Percentiles rank a stretch among this genome's conserved stretches.
These are phyloP conservation scores for Bungarus multicinctus DNA, from an alignment of 2,113 vertebrate species.

Conservation along the genomic window DNA sequence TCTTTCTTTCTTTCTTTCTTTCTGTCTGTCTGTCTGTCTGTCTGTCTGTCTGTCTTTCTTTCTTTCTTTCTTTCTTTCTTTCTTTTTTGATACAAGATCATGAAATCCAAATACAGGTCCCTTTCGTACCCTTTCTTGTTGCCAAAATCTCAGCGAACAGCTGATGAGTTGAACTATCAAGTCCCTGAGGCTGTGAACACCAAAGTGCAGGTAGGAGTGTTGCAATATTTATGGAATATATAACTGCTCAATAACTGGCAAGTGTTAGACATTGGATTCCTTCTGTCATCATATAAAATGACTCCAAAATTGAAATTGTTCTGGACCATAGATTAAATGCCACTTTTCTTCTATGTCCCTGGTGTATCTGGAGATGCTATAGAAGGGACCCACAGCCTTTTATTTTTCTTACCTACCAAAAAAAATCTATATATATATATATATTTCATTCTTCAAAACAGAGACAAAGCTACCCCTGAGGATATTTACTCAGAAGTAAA, in stretches of 20 bases:
- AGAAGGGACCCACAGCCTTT: not conserved
- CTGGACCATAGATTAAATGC: not conserved
- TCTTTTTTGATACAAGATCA: slow-evolving; percentile 69
- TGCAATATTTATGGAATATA: not conserved
- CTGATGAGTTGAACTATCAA: slow-evolving; percentile 80
- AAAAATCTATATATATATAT: not conserved
- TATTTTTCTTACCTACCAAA: not conserved
- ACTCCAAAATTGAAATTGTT: not conserved
- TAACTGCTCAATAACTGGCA: not conserved
- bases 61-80: not conserved
- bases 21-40: not conserved
- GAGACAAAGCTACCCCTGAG: not conserved
- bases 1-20: not conserved
- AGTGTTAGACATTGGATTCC: not conserved
- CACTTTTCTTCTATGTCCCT: not conserved
- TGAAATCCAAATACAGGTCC: slow-evolving; percentile 92
- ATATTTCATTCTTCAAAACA: not conserved
- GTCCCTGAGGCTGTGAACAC: slow-evolving; percentile 77
- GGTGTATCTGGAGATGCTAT: not conserved
- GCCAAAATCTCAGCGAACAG: slow-evolving; percentile 88
- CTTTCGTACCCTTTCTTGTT: slow-evolving; percentile 89
- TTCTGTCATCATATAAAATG: not conserved
- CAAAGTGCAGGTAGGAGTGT: slow-evolving; percentile 81
- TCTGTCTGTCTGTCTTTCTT: not conserved
- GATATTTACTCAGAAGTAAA: not conserved